Conservation (phyloP, 2,888 invertebrate genomes). For the Listrodromus nycthemerus region DNA sequence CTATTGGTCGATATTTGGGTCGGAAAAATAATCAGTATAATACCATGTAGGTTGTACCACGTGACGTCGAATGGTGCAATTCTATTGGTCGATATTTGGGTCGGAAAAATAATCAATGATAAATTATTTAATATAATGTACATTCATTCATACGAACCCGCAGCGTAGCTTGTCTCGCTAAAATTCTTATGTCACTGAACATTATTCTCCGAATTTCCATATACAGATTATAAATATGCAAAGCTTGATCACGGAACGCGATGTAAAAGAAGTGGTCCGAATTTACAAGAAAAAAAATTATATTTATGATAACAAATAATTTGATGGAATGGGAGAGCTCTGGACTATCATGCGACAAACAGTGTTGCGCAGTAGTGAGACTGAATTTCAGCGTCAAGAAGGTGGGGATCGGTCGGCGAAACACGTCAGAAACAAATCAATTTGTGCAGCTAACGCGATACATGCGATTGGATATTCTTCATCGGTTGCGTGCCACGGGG, state of each 20-base stretch:
- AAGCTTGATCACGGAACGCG: constrained; percentile 13
- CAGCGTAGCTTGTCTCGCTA: neutral
- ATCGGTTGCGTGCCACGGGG: neutral
- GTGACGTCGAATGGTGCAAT: no score
- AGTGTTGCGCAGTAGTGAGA: neutral
- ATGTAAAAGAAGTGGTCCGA: constrained; percentile 13
- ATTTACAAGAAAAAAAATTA: constrained; percentile 4
- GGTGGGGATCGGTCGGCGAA: constrained; percentile 8
- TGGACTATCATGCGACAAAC: neutral
- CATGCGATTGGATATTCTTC: neutral
- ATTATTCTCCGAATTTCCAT: constrained; percentile 42
- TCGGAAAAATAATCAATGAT: neutral
- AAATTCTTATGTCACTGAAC: constrained; percentile 23
- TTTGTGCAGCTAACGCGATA: neutral
- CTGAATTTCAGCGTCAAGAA: neutral
- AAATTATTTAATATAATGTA: neutral
- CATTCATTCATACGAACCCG: neutral
- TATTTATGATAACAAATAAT: neutral
- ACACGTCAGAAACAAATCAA: constrained; percentile 47
- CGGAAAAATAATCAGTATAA: no score
- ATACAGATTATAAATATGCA: constrained; percentile 45
- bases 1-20: no score
- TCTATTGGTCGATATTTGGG: no score
- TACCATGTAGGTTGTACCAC: no score
- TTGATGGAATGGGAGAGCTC: neutral